These are phyloP conservation scores for Scrobipalpa atriplicella DNA, from an alignment of 2,888 invertebrate species.

Conservation along the genomic window DNA sequence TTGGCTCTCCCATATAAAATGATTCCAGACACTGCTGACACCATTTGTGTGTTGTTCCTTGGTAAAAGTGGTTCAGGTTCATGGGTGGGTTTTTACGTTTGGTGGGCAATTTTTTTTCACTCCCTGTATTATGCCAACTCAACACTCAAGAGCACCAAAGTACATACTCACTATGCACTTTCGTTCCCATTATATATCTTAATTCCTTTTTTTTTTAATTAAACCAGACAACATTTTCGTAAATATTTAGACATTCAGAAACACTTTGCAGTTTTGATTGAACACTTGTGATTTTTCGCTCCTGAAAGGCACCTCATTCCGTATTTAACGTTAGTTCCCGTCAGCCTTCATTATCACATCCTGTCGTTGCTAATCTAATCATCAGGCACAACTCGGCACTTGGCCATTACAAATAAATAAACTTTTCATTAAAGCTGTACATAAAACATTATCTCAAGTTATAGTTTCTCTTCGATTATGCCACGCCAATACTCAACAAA, in stretches of 20 bases:
- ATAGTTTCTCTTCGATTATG: not conserved
- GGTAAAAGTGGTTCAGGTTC: too few species aligned
- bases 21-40: too few species aligned
- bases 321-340: conserved; percentile 1
- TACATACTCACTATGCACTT: not conserved
- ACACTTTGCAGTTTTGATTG: not conserved
- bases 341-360: conserved; percentile 4
- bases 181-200: not conserved
- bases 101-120: too few species aligned
- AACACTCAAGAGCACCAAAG: too few species aligned
- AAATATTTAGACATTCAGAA: not conserved
- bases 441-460: too few species aligned
- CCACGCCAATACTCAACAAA: not conserved
- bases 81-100: too few species aligned
- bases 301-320: not conserved
- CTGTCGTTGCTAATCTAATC: conserved; percentile 14
- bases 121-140: too few species aligned
- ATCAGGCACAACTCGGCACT: conserved; percentile 1
- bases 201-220: too few species aligned
- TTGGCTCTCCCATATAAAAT: not conserved
- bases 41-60: not conserved
- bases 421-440: not conserved
- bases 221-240: too few species aligned
- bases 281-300: not conserved
- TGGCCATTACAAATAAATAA: conserved; percentile 4